Evolutionary conservation across 2,888 invertebrate species (phyloP).

Genomic region (Zygaena filipendulae): DNA sequence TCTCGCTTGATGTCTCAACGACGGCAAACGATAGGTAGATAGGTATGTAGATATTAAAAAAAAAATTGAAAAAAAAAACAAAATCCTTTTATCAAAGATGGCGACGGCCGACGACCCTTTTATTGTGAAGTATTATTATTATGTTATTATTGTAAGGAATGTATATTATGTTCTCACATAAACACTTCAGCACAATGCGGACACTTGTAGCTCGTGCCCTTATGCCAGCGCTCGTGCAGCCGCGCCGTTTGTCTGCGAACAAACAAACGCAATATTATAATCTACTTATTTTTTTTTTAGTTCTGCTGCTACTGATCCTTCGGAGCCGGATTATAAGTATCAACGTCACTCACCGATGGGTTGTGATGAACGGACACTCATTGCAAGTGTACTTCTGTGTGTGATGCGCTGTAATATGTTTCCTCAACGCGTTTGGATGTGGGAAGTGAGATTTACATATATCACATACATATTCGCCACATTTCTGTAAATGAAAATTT

Average conservation of each 20-base stretch:
- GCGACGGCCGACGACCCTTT: too few relatives aligned
- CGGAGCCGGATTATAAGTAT: too few relatives aligned
- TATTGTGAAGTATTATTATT: too few relatives aligned
- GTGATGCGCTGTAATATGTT: constrained; percentile 55
- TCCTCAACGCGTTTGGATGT: constrained; percentile 42
- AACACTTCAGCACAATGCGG: constrained; percentile 50
- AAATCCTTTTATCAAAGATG: too few relatives aligned
- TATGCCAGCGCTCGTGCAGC: constrained; percentile 52
- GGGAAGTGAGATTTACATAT: constrained; percentile 55
- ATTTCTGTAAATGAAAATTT: constrained; percentile 30
- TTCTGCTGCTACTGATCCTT: too few relatives aligned
- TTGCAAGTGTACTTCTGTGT: constrained; percentile 52
- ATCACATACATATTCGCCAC: constrained; percentile 41
- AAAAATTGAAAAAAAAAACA: too few relatives aligned
- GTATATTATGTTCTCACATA: too few relatives aligned
- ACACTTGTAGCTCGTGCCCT: constrained; percentile 46
- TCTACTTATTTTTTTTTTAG: too few relatives aligned
- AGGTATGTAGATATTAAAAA: too few relatives aligned
- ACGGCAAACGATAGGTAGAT: too few relatives aligned
- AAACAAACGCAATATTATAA: too few relatives aligned
- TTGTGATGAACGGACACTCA: constrained; percentile 44
- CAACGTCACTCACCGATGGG: constrained; percentile 33
- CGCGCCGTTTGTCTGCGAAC: constrained; percentile 38
- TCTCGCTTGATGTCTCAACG: not conserved
- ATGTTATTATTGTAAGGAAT: too few relatives aligned